These are phyloP conservation scores for Biston betularia DNA, from an alignment of 2,888 invertebrate genomes.

Conservation along the genomic window DNA sequence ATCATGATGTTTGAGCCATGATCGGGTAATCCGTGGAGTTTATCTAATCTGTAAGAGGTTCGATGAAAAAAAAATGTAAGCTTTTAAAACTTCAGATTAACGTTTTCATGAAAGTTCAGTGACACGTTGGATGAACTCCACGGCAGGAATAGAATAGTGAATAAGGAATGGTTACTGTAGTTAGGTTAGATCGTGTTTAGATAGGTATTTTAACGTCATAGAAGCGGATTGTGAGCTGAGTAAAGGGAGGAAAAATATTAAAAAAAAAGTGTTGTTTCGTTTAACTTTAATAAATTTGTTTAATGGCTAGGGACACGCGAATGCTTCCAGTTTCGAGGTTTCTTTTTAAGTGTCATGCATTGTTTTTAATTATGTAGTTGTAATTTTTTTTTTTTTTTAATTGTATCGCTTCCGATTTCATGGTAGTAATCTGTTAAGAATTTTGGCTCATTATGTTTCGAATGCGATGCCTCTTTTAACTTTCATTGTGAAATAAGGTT, in stretches of 20 bases:
- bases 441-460: constrained; percentile 62
- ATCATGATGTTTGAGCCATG: constrained; percentile 43
- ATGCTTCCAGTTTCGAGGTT: constrained; percentile 75
- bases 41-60: constrained; percentile 33
- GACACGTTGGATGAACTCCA: constrained; percentile 59
- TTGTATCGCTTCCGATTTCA: constrained; percentile 71
- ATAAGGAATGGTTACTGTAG: constrained; percentile 66
- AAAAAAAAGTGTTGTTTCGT: constrained; percentile 58
- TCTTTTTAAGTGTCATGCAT: constrained; percentile 75
- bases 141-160: constrained; percentile 50
- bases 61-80: neutral
- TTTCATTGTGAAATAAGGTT: constrained; percentile 67
- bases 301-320: constrained; percentile 70
- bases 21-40: constrained; percentile 40
- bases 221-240: constrained; percentile 65
- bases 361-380: constrained; percentile 53
- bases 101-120: constrained; percentile 1
- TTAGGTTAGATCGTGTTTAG: constrained; percentile 71
- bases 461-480: constrained; percentile 55
- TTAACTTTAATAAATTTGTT: constrained; percentile 66
- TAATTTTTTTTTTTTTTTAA: constrained; percentile 71
- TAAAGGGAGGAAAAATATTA: constrained; percentile 50
- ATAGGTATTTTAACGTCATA: constrained; percentile 80
- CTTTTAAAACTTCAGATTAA: neutral
- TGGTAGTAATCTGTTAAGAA: constrained; percentile 65